A percentile compares a stretch with the other conserved stretches of the same genome.
Evolutionary conservation across 2,888 invertebrate genomes (phyloP).

Genomic region (Eurytoma adleriae): DNA sequence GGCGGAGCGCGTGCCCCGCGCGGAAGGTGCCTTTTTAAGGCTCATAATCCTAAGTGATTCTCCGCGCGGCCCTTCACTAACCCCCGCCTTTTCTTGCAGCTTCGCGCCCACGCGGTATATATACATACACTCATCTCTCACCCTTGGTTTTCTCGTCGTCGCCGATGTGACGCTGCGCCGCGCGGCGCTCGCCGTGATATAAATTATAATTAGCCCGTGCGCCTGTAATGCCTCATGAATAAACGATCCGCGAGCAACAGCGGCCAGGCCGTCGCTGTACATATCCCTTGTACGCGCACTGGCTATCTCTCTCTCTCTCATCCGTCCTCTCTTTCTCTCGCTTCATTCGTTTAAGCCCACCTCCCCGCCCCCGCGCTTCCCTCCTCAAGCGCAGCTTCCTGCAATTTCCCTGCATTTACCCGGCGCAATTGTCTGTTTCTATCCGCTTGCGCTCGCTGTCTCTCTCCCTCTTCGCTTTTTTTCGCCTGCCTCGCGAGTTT

Average conservation of each 20-base stretch:
- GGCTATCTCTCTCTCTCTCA: constrained; percentile 59
- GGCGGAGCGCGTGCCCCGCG: neutral
- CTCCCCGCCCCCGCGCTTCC: too few species aligned
- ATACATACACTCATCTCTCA: constrained; percentile 11
- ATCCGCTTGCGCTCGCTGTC: neutral
- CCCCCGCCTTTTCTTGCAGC: neutral
- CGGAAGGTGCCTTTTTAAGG: constrained; percentile 52
- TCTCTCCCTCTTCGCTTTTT: neutral
- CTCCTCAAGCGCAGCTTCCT: neutral
- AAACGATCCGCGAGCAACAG: constrained; percentile 69
- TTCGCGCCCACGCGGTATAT: constrained; percentile 38
- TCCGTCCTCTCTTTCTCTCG: neutral
- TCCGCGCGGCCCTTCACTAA: constrained; percentile 28
- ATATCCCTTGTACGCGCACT: constrained; percentile 61
- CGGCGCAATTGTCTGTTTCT: neutral
- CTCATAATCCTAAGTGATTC: constrained; percentile 59
- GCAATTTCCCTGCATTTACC: neutral
- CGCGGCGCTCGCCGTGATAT: constrained; percentile 64
- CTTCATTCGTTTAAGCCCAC: too few species aligned
- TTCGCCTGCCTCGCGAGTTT: neutral
- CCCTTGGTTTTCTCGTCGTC: constrained; percentile 55
- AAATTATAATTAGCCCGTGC: constrained; percentile 72
- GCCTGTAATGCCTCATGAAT: constrained; percentile 73
- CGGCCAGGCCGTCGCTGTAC: constrained; percentile 60
- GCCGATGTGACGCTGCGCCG: constrained; percentile 55